Evolutionary conservation across 2,113 vertebrate genomes (phyloP), one percentile per base, ranked within the genome.

Genomic region (Hemicordylus capensis): DNA sequence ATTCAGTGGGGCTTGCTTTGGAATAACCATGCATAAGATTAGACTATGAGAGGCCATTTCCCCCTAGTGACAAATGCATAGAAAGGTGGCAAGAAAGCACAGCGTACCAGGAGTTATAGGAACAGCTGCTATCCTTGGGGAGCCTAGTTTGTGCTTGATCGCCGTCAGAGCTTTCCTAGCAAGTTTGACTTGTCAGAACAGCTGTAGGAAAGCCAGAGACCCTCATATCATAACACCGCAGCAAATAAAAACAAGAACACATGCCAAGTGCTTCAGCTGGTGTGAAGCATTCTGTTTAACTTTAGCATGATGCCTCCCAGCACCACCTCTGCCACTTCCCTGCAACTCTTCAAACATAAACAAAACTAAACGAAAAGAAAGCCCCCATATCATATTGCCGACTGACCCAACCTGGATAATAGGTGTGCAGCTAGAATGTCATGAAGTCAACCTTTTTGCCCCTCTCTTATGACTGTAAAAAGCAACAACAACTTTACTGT

Each of bases 121-220:
- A 78, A 81, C 74, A 90, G 76, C 89, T 91, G 88, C 73, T 80
- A 24, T 1, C 86, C 72, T 46, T 4, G 37, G 58, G 75, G 42
- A 58, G 83, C 70, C 89, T 86, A 28, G 3, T 0, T 0, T 58
- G 7, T 1, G 56, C 0, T 79, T 24, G 74, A 42, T 24, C 84
- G 63, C 76, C n/a, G 87, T 78, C 86, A 82, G 1, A 0, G 83
- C 84, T 90, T 80, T 90, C 70, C 89, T 26, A 90, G 87, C 88
- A 88, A 83, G 31, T 46, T 11, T 89, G 88, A 93, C 77, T 72
- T 8, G 28, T 44, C 64, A 54, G 70, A 92, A 88, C 94, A 91
- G 91, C 90, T 89, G 89, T 42, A 91, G 51, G 51, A 86, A 83
- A 89, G 83, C 7, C 37, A 81, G 26, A 73, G 70, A 78, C 76